These are phyloP conservation scores for Mobula hypostoma DNA, from an alignment of 2,113 vertebrate genomes.

Conservation along the genomic window DNA sequence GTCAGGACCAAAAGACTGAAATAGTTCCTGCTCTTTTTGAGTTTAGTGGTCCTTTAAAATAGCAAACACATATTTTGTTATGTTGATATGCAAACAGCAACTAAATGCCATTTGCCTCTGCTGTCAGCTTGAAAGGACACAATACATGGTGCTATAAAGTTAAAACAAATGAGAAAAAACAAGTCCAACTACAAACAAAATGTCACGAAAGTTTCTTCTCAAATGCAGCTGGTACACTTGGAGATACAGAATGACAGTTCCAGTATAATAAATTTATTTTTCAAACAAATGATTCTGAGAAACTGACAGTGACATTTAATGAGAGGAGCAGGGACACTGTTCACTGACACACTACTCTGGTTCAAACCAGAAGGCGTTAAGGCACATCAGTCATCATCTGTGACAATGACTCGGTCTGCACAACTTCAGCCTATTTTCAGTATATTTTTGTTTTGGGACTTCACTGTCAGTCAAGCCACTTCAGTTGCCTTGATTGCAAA, in stretches of 20 bases:
- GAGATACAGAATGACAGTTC: slow-evolving; percentile 66
- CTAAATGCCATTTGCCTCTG: neutral
- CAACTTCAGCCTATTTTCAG: slow-evolving; percentile 14
- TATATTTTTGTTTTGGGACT: neutral
- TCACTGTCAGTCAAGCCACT: neutral
- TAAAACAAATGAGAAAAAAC: slow-evolving; percentile 43
- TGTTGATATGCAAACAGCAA: neutral
- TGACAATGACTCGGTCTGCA: neutral
- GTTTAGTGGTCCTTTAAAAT: neutral
- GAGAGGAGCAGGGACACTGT: slow-evolving; percentile 48
- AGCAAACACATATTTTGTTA: neutral
- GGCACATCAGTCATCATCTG: neutral
- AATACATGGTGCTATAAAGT: slow-evolving; percentile 18
- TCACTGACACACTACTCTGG: slow-evolving; percentile 2
- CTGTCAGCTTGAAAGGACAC: slow-evolving; percentile 6
- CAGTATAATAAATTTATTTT: slow-evolving; percentile 68
- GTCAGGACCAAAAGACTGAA: neutral
- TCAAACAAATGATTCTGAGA: slow-evolving; percentile 50
- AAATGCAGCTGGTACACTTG: slow-evolving; percentile 48
- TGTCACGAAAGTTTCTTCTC: slow-evolving; percentile 47
- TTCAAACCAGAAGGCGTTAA: slow-evolving; percentile 31
- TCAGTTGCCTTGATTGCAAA: neutral
- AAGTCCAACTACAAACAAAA: slow-evolving; percentile 41
- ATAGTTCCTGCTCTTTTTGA: neutral
- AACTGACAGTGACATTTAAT: slow-evolving; percentile 74